Percentiles rank a stretch among this genome's conserved stretches.
phyloP scores from a whole-genome alignment of 2,797 vertebrate species.

The Oryzias sinensis region DNA sequence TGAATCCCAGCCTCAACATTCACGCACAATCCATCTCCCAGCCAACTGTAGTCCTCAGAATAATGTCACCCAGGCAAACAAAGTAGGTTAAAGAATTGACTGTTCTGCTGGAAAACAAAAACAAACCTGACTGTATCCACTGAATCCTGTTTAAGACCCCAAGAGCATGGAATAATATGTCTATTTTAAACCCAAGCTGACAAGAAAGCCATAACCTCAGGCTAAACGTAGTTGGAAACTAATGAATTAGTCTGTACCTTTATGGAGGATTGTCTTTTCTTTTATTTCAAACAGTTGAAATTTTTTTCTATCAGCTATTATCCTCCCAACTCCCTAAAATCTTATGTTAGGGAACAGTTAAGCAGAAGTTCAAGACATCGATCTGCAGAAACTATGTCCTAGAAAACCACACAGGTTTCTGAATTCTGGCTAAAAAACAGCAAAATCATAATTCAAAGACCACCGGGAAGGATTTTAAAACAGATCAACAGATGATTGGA shows the following conservation, averaged over 20 bases:
- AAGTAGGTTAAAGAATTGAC: conserved; percentile 74
- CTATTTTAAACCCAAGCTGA: conserved; percentile 22
- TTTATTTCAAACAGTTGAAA: conserved; percentile 11
- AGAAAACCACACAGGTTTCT: no score
- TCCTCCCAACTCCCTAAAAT: no score
- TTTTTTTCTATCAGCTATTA: background rate
- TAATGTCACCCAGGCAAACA: conserved; percentile 61
- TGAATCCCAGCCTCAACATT: conserved; percentile 17
- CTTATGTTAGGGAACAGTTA: conserved; percentile 18
- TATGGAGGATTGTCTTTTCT: conserved; percentile 24
- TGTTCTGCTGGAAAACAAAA: conserved; percentile 69
- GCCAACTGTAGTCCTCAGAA: conserved; percentile 54
- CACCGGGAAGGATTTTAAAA: no score
- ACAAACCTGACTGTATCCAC: conserved; percentile 57
- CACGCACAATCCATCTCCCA: conserved; percentile 16
- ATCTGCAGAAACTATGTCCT: conserved; percentile 2
- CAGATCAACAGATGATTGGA: no score
- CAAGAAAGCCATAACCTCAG: conserved; percentile 48
- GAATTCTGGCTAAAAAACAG: no score
- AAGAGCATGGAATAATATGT: conserved; percentile 16
- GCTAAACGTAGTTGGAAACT: conserved; percentile 52
- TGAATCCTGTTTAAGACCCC: conserved; percentile 30
- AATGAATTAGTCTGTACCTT: conserved; percentile 22
- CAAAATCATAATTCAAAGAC: no score
- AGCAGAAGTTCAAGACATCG: conserved; percentile 38